Percentiles rank a stretch among this genome's conserved stretches.
Evolutionary conservation across 2,113 vertebrate genomes (phyloP).

Genomic region (Speoplatyrhinus poulsoni): DNA sequence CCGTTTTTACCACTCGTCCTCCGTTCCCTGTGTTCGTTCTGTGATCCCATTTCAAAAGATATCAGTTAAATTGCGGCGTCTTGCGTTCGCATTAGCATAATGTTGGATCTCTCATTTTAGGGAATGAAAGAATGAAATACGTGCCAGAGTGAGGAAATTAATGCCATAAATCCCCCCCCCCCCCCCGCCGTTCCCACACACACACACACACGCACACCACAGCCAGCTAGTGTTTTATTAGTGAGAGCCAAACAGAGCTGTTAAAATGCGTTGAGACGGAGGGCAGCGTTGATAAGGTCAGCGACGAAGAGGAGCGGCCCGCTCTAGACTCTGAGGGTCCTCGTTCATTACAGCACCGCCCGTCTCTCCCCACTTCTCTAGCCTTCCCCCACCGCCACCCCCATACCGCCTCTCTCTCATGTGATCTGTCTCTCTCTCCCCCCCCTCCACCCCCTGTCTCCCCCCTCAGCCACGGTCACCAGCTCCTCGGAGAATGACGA

Average conservation of each 20-base stretch:
- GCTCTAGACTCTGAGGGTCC: constrained; percentile 40
- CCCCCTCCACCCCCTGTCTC: not conserved
- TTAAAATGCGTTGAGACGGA: constrained; percentile 38
- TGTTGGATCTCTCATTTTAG: constrained; percentile 6
- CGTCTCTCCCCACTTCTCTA: constrained; percentile 1
- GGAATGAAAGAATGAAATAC: constrained; percentile 6
- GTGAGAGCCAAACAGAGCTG: constrained; percentile 8
- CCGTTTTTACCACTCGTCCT: constrained; percentile 1
- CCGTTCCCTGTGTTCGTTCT: not conserved
- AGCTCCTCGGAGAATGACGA: constrained; percentile 99
- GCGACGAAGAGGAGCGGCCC: constrained; percentile 16
- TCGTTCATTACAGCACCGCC: constrained; percentile 24
- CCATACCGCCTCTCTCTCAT: constrained; percentile 5
- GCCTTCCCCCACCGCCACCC: constrained; percentile 4
- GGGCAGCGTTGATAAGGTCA: constrained; percentile 41
- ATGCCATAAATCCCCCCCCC: constrained; percentile 19
- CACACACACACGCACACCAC: not conserved
- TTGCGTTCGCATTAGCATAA: not conserved
- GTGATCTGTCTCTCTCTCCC: no score
- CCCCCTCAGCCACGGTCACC: constrained; percentile 89
- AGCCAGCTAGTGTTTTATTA: constrained; percentile 31
- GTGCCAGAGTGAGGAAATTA: constrained; percentile 9
- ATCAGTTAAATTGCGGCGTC: no score
- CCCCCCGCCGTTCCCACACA: no score
- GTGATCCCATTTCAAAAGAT: not conserved